Base-by-base conservation (phyloP, 2,888 invertebrate species). In the Thecophora atra region DNA sequence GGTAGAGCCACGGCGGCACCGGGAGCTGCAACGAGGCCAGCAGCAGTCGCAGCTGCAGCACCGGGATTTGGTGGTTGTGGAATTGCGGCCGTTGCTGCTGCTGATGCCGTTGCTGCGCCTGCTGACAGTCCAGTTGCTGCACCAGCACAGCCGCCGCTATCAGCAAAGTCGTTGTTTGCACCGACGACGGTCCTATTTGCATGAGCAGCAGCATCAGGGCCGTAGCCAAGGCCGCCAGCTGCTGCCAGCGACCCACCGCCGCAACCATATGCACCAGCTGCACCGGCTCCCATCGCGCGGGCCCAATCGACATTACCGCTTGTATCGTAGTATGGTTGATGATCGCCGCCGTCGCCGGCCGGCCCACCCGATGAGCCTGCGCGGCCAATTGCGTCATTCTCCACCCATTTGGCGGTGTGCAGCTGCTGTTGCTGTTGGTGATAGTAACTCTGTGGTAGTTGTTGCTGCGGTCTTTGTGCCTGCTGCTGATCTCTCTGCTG, bases 271-370 rank as follows among this genome's bases (percentile, higher is more conserved):
- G 84, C 75, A 82, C 84, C 80, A 84, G 84, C 81, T 81, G 84
- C 85, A 81, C 85, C 81, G 83, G 84, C 78, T 81, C 85, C 84
- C 84, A 85, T 83, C 81, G 84, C 82, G 78, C 86, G 83, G 80
- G 84, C 83, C 83, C 84, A 82, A 81, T 83, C 83, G 80, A 83
- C 82, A 81, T 85, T 85, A 78, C 82, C 82, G 78, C 82, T 83
- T 81, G 83, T 84, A 80, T 84, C 82, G 82, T 84, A 84, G 79
- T 84, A 83, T 78, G 83, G 81, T 79, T 85, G 85, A 81, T 83
- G 84, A 84, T 84, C 81, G 77, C 79, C 78, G 78, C 79, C 83
- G 79, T 83, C 82, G 79, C 81, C 81, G 78, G 82, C 75, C 42
- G 74, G 69, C 15, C 26, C 79, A 69, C 81, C 47, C 11, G 26